These are phyloP conservation scores for Patiria miniata DNA, from an alignment of 35 echinoderm and acorn worm species.

Conservation along the genomic window DNA sequence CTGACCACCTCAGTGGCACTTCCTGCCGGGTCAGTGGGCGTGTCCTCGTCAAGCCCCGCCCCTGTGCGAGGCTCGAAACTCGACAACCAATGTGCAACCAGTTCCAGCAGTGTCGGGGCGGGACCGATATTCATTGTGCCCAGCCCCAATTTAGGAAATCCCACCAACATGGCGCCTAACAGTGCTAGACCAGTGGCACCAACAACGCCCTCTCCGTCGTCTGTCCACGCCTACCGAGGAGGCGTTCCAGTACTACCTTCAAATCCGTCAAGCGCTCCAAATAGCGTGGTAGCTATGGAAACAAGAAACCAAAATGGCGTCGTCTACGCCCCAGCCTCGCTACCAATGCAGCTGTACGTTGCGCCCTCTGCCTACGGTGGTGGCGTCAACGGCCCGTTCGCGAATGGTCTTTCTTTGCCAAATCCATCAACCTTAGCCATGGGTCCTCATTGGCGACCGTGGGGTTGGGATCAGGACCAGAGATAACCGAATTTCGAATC, in stretches of 20 bases:
- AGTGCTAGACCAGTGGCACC: neutral
- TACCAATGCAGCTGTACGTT: conserved; percentile 19
- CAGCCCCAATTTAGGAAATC: neutral
- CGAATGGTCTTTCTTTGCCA: conserved; percentile 3
- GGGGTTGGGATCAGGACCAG: conserved; percentile 2
- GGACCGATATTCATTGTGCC: conserved; percentile 24
- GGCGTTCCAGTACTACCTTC: conserved; percentile 1
- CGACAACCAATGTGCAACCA: neutral
- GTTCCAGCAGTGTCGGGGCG: neutral
- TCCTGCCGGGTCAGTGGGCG: conserved; percentile 13
- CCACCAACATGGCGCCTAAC: neutral
- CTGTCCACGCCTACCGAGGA: conserved; percentile 19
- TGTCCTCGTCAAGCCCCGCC: neutral
- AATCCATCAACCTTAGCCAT: neutral
- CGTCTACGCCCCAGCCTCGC: conserved; percentile 10
- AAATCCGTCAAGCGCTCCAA: conserved; percentile 17
- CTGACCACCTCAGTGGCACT: conserved; percentile 3
- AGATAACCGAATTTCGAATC: neutral
- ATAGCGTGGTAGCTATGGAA: neutral
- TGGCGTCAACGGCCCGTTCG: neutral
- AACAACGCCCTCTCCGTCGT: conserved; percentile 7
- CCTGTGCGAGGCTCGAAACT: neutral
- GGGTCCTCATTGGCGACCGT: conserved; percentile 38
- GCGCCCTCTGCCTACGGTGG: conserved; percentile 16
- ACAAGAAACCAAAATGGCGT: neutral